Percentiles rank a stretch among this genome's conserved stretches.
phyloP scores from a whole-genome alignment of 1,140 invertebrate genomes.

The Dysdera silvatica region DNA sequence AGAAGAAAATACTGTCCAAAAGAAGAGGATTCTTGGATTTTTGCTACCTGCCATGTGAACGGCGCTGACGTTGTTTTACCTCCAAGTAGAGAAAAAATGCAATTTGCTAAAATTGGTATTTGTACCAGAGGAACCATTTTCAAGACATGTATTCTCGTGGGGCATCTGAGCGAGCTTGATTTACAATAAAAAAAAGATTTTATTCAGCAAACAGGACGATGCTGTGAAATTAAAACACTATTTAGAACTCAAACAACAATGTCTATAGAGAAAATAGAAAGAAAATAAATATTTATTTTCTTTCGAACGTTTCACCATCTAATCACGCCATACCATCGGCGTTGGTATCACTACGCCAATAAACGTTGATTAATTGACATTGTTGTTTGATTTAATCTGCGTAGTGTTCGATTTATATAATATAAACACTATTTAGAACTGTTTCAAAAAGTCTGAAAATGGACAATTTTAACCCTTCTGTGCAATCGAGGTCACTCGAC shows the following conservation, averaged over 20 bases:
- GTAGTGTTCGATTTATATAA: no score
- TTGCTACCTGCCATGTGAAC: background rate
- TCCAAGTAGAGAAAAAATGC: no score
- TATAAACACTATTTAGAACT: no score
- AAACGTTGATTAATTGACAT: no score
- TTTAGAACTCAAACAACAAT: no score
- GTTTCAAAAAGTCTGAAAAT: background rate
- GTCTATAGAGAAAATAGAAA: no score
- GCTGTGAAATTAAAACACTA: background rate
- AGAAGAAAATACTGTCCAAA: background rate
- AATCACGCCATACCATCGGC: no score
- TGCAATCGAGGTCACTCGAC: background rate
- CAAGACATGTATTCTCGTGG: background rate
- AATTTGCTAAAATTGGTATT: constrained; percentile 1
- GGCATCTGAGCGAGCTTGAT: background rate
- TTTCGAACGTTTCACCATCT: no score
- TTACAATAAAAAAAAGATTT: background rate
- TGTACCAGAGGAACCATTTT: background rate
- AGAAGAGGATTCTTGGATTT: background rate
- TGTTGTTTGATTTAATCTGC: no score
- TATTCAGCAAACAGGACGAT: background rate
- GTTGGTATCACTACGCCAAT: no score
- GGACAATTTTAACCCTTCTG: background rate
- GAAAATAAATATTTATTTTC: no score
- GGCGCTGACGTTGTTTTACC: background rate